A percentile compares a stretch with the other conserved stretches of the same genome.
These are phyloP conservation scores for Rhyacophila evoluta DNA, from an alignment of 2,888 invertebrate genomes.

Conservation along the genomic window DNA sequence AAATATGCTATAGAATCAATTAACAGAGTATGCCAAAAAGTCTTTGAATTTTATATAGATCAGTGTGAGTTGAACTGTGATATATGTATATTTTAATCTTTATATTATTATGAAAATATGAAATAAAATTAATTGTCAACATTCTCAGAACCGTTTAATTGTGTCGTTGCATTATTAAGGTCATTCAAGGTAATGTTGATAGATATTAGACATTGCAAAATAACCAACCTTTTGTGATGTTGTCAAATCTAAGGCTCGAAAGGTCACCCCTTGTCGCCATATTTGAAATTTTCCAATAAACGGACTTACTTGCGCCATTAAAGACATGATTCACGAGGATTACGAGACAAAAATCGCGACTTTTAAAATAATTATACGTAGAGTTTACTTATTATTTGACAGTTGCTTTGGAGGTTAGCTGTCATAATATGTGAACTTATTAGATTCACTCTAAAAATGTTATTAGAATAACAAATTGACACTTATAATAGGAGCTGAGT, in stretches of 20 bases:
- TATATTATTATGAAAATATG: not conserved
- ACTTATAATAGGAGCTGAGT: not conserved
- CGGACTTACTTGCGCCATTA: conserved; percentile 70
- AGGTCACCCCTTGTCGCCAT: conserved; percentile 65
- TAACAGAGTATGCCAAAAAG: no score
- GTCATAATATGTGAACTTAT: conserved; percentile 35
- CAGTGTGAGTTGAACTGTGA: no score
- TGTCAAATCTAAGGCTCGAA: conserved; percentile 69
- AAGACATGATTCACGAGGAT: conserved; percentile 60
- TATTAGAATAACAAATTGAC: not conserved
- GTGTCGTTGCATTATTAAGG: not conserved
- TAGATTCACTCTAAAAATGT: not conserved
- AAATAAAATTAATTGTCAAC: not conserved
- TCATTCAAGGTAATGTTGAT: not conserved
- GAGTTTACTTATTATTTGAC: conserved; percentile 41
- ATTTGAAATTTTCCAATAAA: conserved; percentile 69
- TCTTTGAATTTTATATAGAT: no score
- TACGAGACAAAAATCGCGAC: not conserved
- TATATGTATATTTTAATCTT: no score
- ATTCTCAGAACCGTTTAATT: not conserved
- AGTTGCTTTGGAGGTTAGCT: conserved; percentile 49
- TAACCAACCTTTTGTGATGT: conserved; percentile 77
- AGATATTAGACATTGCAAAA: not conserved
- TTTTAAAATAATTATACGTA: not conserved
- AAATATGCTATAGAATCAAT: no score